Evolutionary conservation across 1,140 invertebrate genomes (phyloP).

Genomic region (Ceratina japonica): DNA sequence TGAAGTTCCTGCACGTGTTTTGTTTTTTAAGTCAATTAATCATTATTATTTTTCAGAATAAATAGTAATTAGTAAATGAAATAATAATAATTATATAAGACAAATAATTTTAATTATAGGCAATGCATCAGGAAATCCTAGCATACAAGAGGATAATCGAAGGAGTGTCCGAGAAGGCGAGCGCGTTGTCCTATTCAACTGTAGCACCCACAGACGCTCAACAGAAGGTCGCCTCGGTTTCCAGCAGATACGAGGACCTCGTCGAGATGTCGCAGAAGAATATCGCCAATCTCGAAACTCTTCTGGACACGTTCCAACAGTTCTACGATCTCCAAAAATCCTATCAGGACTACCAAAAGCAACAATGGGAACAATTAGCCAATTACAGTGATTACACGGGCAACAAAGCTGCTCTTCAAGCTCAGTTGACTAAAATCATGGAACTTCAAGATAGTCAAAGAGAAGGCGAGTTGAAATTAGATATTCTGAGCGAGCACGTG

Average conservation of each 20-base stretch:
- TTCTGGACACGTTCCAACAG: constrained; percentile 89
- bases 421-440: constrained; percentile 86
- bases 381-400: constrained; percentile 89
- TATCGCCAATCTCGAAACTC: constrained; percentile 86
- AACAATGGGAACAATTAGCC: constrained; percentile 90
- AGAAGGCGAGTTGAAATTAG: constrained; percentile 86
- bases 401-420: constrained; percentile 87
- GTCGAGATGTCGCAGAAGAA: constrained; percentile 81
- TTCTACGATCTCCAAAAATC: constrained; percentile 92
- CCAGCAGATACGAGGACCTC: constrained; percentile 87
- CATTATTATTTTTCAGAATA: neutral
- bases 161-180: constrained; percentile 92
- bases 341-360: constrained; percentile 92
- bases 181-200: constrained; percentile 79
- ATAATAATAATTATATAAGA: too few relatives aligned
- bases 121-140: constrained; percentile 91
- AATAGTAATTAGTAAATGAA: too few relatives aligned
- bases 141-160: constrained; percentile 95
- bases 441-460: constrained; percentile 88
- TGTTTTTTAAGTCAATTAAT: too few relatives aligned
- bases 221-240: constrained; percentile 85
- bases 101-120: constrained; percentile 73
- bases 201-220: constrained; percentile 83
- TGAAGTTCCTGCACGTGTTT: too few relatives aligned
- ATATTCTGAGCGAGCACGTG: constrained; percentile 85